These are phyloP conservation scores for Otocyon megalotis DNA, from an alignment of 2,113 vertebrate genomes.

Conservation along the genomic window DNA sequence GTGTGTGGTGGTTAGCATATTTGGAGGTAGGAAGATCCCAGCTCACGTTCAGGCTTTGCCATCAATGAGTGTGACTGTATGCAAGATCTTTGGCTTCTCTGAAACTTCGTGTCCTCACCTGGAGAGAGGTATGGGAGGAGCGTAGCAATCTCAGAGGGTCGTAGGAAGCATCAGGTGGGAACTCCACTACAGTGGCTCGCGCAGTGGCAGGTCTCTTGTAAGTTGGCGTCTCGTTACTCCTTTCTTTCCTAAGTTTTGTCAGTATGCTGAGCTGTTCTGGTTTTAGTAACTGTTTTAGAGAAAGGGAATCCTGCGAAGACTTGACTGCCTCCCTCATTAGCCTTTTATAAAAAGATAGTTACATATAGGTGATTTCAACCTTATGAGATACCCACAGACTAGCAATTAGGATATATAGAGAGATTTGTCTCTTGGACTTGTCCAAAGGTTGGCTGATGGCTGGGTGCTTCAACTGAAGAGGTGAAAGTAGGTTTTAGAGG, in stretches of 20 bases:
- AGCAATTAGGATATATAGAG: neutral
- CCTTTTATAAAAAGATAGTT: slow-evolving; percentile 1
- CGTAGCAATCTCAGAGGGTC: neutral
- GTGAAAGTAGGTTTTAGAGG: neutral
- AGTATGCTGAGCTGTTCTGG: neutral
- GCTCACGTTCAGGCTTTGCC: neutral
- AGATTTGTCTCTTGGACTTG: neutral
- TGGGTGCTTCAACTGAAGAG: slow-evolving; percentile 38
- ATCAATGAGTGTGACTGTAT: neutral
- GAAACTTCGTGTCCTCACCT: neutral
- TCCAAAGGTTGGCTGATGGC: neutral
- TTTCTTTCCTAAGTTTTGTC: neutral
- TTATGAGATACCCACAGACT: neutral
- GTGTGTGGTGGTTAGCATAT: neutral
- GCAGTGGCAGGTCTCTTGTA: neutral
- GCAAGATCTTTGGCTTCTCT: neutral
- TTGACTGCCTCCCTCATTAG: neutral
- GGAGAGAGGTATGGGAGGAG: neutral
- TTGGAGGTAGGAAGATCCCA: neutral
- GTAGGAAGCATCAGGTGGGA: neutral
- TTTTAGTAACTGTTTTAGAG: slow-evolving; percentile 24
- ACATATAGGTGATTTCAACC: neutral
- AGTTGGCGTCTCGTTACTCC: neutral
- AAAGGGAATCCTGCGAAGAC: slow-evolving; percentile 15
- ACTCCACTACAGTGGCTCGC: neutral